Evolutionary conservation across 2,113 vertebrate genomes (phyloP), one percentile per base, ranked within the genome.

Genomic region (Erpornis zantholeuca): DNA sequence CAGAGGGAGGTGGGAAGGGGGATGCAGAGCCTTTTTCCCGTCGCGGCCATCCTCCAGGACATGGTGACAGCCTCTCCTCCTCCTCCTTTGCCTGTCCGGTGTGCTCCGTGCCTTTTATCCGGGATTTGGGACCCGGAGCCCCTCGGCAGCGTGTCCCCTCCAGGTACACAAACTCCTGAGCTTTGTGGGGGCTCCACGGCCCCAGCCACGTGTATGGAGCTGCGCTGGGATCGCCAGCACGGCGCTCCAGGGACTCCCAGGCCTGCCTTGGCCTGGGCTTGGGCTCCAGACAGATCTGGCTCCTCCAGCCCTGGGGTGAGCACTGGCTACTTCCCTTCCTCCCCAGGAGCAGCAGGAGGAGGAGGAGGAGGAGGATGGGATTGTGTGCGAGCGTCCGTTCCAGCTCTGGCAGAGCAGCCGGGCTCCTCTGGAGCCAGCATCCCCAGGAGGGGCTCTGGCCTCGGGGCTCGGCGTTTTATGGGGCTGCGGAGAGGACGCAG

Each of bases 371-470:
- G 68, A 95, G 60, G 80, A 76, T 0, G 31, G 53, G 79, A 60
- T 61, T 15, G 50, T 90, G 82, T 40, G 63, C 0, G 27, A 83
- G 90, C 17, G 68, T 86, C 94, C 24, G 82, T 86, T 96, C 94
- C 96, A 94, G 76, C 89, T 88, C 93, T 95, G 57, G 88, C 95
- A 76, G 61, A 44, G 94, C 88, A 90, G 88, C 86, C 82, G 53
- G 84, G 88, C 57, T 96, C 94, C 96, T 96, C 66, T 76, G 91
- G 94, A 96, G 96, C 66, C 25, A 3, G 3, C 24, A 2, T 64
- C 93, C 96, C 87, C 95, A 86, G 61, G 95, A 95, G 89, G 77
- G 87, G 84, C 92, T 96, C 92, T 96, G 95, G 95, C 95, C 94
- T 94, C 86, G 27, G 94, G 94, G 91, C 94, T 88, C 66, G 0